phyloP scores from a whole-genome alignment of 2,888 invertebrate genomes.

The Panzeria rudis region DNA sequence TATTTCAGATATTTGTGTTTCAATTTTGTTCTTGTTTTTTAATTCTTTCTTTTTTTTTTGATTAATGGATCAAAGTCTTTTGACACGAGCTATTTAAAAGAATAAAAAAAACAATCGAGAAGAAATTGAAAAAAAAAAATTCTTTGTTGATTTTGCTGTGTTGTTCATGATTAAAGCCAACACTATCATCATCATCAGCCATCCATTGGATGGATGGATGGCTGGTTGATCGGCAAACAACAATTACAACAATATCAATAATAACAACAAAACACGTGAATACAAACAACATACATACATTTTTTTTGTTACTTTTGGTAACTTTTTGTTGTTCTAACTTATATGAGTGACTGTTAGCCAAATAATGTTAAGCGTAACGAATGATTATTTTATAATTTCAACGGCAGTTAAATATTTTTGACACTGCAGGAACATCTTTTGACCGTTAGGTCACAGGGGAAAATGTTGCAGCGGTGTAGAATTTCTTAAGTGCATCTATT shows the following conservation, averaged over 20 bases:
- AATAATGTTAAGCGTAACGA: constrained; percentile 54
- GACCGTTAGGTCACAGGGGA: not conserved
- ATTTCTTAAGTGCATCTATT: no score
- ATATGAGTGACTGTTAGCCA: constrained; percentile 58
- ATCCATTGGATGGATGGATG: constrained; percentile 2
- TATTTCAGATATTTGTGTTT: constrained; percentile 39
- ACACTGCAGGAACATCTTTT: not conserved
- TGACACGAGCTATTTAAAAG: constrained; percentile 82
- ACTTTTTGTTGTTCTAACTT: constrained; percentile 19
- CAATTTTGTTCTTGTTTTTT: constrained; percentile 58
- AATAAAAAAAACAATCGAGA: constrained; percentile 24
- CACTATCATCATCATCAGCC: constrained; percentile 5
- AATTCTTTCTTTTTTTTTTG: constrained; percentile 73
- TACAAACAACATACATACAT: not conserved
- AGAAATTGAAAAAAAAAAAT: constrained; percentile 73
- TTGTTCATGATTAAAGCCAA: constrained; percentile 71
- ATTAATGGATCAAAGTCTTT: constrained; percentile 84
- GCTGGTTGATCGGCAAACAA: not conserved
- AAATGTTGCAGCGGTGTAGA: not conserved
- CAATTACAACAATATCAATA: constrained; percentile 46
- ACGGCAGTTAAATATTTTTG: constrained; percentile 13
- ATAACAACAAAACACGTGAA: constrained; percentile 20
- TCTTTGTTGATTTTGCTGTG: constrained; percentile 81
- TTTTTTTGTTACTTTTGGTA: not conserved
- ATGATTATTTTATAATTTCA: constrained; percentile 41